Evolutionary conservation across 53 echinoderm and acorn worm genomes (phyloP).

Genomic region (Temnopleurus reevesii): DNA sequence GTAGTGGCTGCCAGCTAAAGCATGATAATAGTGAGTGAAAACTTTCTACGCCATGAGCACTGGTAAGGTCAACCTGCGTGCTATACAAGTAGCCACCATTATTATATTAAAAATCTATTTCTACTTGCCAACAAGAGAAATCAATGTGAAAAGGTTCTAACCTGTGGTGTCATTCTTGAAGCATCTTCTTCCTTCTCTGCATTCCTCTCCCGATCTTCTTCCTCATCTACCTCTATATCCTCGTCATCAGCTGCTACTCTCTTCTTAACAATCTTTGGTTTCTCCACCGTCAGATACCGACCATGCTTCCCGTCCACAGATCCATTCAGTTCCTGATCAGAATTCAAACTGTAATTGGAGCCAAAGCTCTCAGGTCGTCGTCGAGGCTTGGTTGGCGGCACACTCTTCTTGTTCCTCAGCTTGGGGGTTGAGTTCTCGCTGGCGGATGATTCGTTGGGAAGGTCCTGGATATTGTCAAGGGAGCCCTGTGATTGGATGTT

Average conservation of each 20-base stretch:
- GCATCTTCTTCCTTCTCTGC: not conserved
- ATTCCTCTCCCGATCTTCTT: not conserved
- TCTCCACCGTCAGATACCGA: not conserved
- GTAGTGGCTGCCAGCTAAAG: too few species aligned
- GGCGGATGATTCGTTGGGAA: conserved; percentile 28
- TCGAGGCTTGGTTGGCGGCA: conserved; percentile 78
- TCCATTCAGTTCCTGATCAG: conserved; percentile 43
- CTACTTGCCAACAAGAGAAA: too few species aligned
- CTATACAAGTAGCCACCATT: too few species aligned
- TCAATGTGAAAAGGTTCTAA: too few species aligned
- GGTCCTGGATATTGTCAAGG: conserved; percentile 30
- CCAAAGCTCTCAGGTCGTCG: conserved; percentile 89
- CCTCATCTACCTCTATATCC: not conserved
- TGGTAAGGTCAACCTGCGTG: too few species aligned
- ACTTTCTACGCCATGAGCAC: too few species aligned
- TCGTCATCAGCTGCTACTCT: not conserved
- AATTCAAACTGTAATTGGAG: conserved; percentile 77
- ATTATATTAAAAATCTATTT: too few species aligned
- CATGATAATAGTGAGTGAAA: too few species aligned
- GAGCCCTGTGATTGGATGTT: conserved; percentile 27
- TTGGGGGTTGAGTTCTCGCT: conserved; percentile 38
- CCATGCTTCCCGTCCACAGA: not conserved
- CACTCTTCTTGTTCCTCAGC: conserved; percentile 56
- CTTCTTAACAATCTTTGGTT: conserved; percentile 32
- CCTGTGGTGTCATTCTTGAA: not conserved